These are phyloP conservation scores for Xanthorhoe designata DNA, from an alignment of 2,888 invertebrate genomes.

Conservation along the genomic window DNA sequence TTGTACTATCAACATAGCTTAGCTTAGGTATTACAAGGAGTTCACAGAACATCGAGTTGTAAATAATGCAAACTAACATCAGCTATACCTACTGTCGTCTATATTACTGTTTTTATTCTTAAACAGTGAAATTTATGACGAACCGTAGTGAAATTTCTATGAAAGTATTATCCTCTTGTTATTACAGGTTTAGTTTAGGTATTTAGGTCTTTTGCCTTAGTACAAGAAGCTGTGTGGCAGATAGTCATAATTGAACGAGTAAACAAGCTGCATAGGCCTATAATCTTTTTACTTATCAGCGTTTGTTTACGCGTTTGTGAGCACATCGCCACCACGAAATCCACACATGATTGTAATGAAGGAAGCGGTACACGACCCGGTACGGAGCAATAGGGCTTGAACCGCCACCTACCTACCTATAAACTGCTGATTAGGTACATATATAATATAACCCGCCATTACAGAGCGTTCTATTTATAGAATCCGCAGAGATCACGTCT, in stretches of 20 bases:
- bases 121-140: not conserved
- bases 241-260: slow-evolving; percentile 19
- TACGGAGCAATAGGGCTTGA: slow-evolving; percentile 60
- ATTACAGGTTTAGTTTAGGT: too few relatives aligned
- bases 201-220: not conserved
- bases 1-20: too few relatives aligned
- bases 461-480: slow-evolving; percentile 79
- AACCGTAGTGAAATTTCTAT: not conserved
- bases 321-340: slow-evolving; percentile 53
- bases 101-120: too few relatives aligned
- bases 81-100: too few relatives aligned
- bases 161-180: not conserved
- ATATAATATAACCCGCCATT: slow-evolving; percentile 59
- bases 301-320: slow-evolving; percentile 54
- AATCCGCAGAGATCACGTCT: slow-evolving; percentile 81
- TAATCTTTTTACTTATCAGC: slow-evolving; percentile 39
- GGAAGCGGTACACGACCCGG: slow-evolving; percentile 49
- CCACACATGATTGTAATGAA: slow-evolving; percentile 50
- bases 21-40: too few relatives aligned
- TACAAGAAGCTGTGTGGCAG: slow-evolving; percentile 8
- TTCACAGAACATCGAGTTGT: too few relatives aligned
- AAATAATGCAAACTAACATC: too few relatives aligned
- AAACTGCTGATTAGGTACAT: slow-evolving; percentile 74
- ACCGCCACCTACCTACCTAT: slow-evolving; percentile 51
- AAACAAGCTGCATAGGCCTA: slow-evolving; percentile 36